Base-by-base conservation (phyloP, 2,797 vertebrate genomes). In the Adrianichthys oophorus region DNA sequence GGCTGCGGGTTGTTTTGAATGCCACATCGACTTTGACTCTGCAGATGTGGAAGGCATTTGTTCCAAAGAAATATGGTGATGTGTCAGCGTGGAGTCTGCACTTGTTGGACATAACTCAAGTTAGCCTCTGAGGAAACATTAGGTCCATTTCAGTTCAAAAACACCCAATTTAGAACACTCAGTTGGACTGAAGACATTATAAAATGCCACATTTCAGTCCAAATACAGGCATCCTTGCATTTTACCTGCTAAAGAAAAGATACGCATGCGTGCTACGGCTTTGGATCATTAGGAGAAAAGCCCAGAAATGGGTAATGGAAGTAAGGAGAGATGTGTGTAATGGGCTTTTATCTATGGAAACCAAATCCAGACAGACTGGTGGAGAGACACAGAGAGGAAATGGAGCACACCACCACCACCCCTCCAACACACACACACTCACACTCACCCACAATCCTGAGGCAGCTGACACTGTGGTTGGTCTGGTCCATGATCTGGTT, bases 341-440 rank as follows among this genome's bases (percentile, higher is more conserved):
- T 91, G 89, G 91, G 91, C 91, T 92, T 92, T 93, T 93, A 92
- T 93, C 91, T 90, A 83, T 88, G 90, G 90, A 92, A 92, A 93
- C 91, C 87, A 90, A 92, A 92, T 86, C 89, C 89, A 92, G 88
- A 84, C 86, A 85, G 84, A 74, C 84, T 87, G 76, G 77, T 75
- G 62, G 71, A 78, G 71, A 64, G 79, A 72, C 68, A 63, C 68
- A 66, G 79, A 55, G 68, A 74, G 84, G 76, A 90, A 91, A 89
- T 90, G 84, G 81, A 84, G 74, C 76, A 62, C 69, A 69, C 43
- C 4, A 17, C 66, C 48, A 13, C 19, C 43, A 10, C 53, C 7
- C 59, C 32, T 7, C 45, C 49, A 48, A 24, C 19, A 43, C 32
- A 52, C 49, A 74, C 42, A 70, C 45, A 62, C 61, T 70, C 69